Percentiles rank a stretch among this genome's conserved stretches.
These are phyloP conservation scores for Schizothorax lantsangensis DNA, from an alignment of 2,797 vertebrate genomes.

Conservation along the genomic window DNA sequence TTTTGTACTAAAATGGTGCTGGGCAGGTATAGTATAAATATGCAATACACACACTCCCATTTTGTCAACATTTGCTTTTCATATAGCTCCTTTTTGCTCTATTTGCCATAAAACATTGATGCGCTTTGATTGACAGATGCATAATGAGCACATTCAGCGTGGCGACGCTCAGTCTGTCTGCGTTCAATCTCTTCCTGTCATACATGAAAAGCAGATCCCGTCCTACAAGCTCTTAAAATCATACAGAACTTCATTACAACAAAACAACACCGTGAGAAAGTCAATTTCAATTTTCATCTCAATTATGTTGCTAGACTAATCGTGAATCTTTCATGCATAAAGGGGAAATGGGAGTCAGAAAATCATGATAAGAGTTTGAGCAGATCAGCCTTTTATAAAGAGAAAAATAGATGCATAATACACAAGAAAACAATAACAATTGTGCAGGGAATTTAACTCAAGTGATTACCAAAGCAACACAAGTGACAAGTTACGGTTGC, in stretches of 20 bases:
- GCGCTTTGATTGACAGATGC: conserved; percentile 19
- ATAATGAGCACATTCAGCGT: conserved; percentile 56
- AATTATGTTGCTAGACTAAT: neutral
- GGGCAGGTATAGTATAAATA: neutral
- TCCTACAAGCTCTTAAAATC: conserved; percentile 42
- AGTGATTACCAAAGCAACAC: conserved; percentile 5
- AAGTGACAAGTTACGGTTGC: neutral
- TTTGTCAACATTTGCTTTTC: neutral
- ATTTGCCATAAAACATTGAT: neutral
- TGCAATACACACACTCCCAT: neutral
- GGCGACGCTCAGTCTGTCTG: conserved; percentile 26
- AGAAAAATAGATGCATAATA: neutral
- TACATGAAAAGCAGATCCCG: neutral
- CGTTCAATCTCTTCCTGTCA: conserved; percentile 14
- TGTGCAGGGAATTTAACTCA: neutral
- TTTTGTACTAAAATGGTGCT: neutral
- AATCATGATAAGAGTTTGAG: neutral
- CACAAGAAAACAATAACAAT: neutral
- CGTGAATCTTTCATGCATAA: neutral
- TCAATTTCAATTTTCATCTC: neutral
- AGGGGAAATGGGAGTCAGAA: neutral
- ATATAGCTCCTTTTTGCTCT: neutral
- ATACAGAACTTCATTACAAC: conserved; percentile 32
- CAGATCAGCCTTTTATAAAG: conserved; percentile 3
- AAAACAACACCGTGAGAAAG: conserved; percentile 16